Conservation (phyloP, 2,797 vertebrate species). For the Rhinella marina region DNA sequence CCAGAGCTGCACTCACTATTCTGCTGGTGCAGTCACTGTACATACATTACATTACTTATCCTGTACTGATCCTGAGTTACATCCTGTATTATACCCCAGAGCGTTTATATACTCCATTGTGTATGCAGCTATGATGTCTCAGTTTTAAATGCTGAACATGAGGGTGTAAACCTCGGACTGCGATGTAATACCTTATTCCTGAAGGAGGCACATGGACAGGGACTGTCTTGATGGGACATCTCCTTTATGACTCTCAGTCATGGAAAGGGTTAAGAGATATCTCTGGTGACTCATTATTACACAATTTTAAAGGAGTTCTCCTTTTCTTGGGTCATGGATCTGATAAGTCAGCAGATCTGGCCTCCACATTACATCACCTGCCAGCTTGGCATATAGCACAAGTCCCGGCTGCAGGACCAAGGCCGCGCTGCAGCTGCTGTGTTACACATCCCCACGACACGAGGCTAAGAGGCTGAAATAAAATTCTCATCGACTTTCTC, state of each 20-base stretch:
- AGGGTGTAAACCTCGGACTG: too few species aligned
- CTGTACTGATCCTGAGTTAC: too few species aligned
- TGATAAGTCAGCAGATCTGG: constrained; percentile 42
- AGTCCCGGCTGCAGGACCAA: too few species aligned
- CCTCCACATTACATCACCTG: constrained; percentile 34
- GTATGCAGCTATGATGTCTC: too few species aligned
- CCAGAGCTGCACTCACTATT: too few species aligned
- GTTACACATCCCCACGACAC: neutral
- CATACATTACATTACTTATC: too few species aligned
- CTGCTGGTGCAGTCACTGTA: too few species aligned
- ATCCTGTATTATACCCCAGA: too few species aligned
- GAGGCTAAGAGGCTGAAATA: neutral
- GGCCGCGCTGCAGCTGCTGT: neutral
- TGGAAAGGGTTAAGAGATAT: neutral
- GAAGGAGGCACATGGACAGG: too few species aligned
- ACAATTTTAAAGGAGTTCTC: constrained; percentile 7
- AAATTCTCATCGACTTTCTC: neutral
- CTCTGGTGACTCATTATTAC: constrained; percentile 41
- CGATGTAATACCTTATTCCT: too few species aligned
- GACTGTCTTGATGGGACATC: neutral
- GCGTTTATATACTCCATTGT: neutral
- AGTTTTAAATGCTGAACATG: too few species aligned
- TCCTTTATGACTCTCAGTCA: neutral
- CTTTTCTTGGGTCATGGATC: constrained; percentile 50
- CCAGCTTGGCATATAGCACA: neutral